Base-by-base conservation (phyloP, 1,140 invertebrate genomes). In the Bombus turneri region DNA sequence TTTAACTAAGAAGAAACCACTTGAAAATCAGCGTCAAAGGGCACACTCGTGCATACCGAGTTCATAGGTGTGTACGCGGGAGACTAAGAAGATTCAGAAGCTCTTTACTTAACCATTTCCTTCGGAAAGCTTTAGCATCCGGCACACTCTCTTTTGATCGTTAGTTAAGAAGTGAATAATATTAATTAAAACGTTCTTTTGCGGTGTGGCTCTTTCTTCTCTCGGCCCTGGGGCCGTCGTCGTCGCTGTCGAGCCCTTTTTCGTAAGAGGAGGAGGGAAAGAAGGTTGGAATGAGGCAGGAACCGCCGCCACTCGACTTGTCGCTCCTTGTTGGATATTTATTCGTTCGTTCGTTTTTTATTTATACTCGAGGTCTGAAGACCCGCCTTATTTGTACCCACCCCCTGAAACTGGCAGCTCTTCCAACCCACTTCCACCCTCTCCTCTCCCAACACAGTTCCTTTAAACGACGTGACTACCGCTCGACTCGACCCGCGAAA, bases 121-220 rank as follows among this genome's bases (percentile, higher is more conserved):
- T 84, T 78, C 75, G 81, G 41, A n/a, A 28, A 25, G 75, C 69
- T 53, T 72, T 37, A 43, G 53, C 68, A 68, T 85, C 75, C 71
- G 75, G 77, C 79, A 92, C 88, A 81, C 85, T 88, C 83, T 88
- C 91, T 91, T 94, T 94, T 93, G 93, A 94, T 94, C 91, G 91
- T 93, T 88, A 92, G 91, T 93, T 91, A 93, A 92, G 91, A 92
- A 94, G 93, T 93, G 91, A 94, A 94, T 94, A 94, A 94, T 94
- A 93, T 94, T 95, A 95, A 95, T 95, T 94, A 95, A 94, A 94
- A 94, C 92, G 93, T 92, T 93, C 92, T 93, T 93, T 93, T 87
- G 89, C 90, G 85, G 88, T 78, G 88, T 80, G 87, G 88, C 83
- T 88, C 90, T 93, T 91, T 93, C 91, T 91, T 85, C 83, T 81